Percentiles rank a stretch among this genome's conserved stretches.
phyloP scores from a whole-genome alignment of 2,888 invertebrate genomes.

The Rotaria socialis region DNA sequence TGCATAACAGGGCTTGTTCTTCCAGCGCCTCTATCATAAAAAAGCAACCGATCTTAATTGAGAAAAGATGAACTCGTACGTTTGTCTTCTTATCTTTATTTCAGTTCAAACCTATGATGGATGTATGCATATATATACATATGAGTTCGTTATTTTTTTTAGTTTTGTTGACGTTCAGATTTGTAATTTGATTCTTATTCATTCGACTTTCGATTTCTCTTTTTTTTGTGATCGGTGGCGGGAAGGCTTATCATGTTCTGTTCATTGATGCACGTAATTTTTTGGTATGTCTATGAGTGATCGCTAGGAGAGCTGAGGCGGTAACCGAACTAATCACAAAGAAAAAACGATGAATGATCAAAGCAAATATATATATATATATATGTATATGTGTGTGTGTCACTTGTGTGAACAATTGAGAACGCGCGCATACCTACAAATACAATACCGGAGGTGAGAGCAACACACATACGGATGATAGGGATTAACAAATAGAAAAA shows the following conservation, averaged over 20 bases:
- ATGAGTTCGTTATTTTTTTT: not conserved
- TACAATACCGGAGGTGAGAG: constrained; percentile 15
- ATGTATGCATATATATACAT: not conserved
- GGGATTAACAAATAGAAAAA: not conserved
- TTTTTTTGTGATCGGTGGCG: not conserved
- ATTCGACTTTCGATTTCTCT: constrained; percentile 4
- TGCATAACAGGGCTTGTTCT: not conserved
- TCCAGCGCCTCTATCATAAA: not conserved
- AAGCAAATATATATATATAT: not conserved
- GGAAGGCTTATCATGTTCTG: constrained; percentile 25
- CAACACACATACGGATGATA: not conserved
- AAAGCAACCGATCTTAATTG: not conserved
- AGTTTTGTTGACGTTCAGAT: constrained; percentile 9
- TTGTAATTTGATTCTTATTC: constrained; percentile 10
- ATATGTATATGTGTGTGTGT: not conserved
- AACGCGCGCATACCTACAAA: not conserved
- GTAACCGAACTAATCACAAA: constrained; percentile 2
- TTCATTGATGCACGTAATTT: constrained; percentile 32
- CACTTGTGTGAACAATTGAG: constrained; percentile 26
- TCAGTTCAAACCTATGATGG: not conserved
- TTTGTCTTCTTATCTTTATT: not conserved
- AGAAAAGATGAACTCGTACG: constrained; percentile 8
- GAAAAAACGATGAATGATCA: constrained; percentile 21
- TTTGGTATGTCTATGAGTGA: not conserved
- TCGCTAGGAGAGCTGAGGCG: not conserved